These are phyloP conservation scores for Pseudanteris insignis DNA, from an alignment of 2,888 invertebrate genomes.

Conservation along the genomic window DNA sequence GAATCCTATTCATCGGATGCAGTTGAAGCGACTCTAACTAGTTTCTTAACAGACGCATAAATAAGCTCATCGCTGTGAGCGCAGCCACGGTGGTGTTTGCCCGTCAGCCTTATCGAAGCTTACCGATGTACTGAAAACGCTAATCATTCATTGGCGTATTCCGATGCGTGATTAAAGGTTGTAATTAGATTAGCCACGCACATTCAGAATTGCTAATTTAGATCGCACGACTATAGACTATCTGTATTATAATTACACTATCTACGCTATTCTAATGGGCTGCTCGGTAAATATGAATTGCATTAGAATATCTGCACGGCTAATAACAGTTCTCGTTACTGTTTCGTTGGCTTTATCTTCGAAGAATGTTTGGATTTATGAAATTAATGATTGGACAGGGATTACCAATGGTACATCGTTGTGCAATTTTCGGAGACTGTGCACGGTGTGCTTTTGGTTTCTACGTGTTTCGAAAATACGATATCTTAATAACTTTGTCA, in stretches of 20 bases:
- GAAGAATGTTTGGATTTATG: too few species aligned
- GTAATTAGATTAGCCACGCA: slow-evolving; percentile 12
- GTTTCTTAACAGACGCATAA: slow-evolving; percentile 39
- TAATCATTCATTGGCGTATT: slow-evolving; percentile 20
- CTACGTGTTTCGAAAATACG: too few species aligned
- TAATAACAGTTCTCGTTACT: too few species aligned
- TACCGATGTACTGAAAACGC: slow-evolving; percentile 18
- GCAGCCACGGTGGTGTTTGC: slow-evolving; percentile 7
- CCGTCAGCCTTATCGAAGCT: slow-evolving; percentile 18
- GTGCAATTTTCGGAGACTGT: too few species aligned
- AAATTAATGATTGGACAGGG: too few species aligned
- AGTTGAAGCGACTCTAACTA: slow-evolving; percentile 42
- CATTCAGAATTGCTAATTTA: slow-evolving; percentile 18
- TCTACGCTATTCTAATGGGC: not conserved
- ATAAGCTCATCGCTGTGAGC: slow-evolving; percentile 3
- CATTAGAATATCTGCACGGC: not conserved
- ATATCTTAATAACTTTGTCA: too few species aligned
- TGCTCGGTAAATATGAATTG: not conserved
- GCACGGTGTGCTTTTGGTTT: too few species aligned
- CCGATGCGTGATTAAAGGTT: slow-evolving; percentile 17
- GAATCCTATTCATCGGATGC: slow-evolving; percentile 41
- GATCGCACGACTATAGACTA: slow-evolving; percentile 1
- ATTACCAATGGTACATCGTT: too few species aligned
- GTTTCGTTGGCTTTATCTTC: too few species aligned
- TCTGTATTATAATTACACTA: not conserved